Conservation (phyloP, 2,888 invertebrate species). For the Watsonalla cultraria region DNA sequence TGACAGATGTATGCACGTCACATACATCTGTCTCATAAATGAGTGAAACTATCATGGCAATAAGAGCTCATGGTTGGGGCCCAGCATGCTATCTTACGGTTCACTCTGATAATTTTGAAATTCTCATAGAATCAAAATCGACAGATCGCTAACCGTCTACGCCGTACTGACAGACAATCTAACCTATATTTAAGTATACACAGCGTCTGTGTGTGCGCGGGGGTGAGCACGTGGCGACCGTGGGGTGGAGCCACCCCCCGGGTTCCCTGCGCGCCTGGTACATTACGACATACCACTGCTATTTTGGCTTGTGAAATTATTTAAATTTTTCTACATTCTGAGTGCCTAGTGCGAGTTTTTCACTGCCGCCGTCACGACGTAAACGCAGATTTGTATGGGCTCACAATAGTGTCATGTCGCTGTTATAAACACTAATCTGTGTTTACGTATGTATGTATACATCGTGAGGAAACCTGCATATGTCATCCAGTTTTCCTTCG, state of each 20-base stretch:
- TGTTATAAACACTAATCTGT: too few relatives aligned
- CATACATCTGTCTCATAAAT: too few relatives aligned
- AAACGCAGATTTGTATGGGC: too few relatives aligned
- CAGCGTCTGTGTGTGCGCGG: slow-evolving; percentile 27
- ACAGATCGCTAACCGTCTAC: slow-evolving; percentile 10
- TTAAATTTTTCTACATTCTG: background rate
- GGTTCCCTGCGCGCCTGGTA: slow-evolving; percentile 24
- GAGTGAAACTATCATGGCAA: too few relatives aligned
- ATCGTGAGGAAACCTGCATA: too few relatives aligned
- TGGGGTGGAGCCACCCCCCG: slow-evolving; percentile 27
- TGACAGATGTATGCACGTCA: too few relatives aligned
- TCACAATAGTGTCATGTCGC: too few relatives aligned
- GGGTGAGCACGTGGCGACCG: slow-evolving; percentile 53
- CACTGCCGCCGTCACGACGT: too few relatives aligned
- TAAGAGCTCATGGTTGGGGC: too few relatives aligned
- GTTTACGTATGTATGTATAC: too few relatives aligned
- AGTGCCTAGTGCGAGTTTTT: too few relatives aligned
- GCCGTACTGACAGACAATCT: slow-evolving; percentile 39
- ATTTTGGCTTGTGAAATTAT: slow-evolving; percentile 35
- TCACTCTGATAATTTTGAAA: background rate
- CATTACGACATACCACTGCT: slow-evolving; percentile 24
- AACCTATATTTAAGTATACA: slow-evolving; percentile 63
- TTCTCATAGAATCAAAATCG: background rate
- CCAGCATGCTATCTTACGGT: background rate
- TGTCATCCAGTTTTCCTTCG: too few relatives aligned